These are phyloP conservation scores for Malachius bipustulatus DNA, from an alignment of 2,888 invertebrate genomes.

Conservation along the genomic window DNA sequence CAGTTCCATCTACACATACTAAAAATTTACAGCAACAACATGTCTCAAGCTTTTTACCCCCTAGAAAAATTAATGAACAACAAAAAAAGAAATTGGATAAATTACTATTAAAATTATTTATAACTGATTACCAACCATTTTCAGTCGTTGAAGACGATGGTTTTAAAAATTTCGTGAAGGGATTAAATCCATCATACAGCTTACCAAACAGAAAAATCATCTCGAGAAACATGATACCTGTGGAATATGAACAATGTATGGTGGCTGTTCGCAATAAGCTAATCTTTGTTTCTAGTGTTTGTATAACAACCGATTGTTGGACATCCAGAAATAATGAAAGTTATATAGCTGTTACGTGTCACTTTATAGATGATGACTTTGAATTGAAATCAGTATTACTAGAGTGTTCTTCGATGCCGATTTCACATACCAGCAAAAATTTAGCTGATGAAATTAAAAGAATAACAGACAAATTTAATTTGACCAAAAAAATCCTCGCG, in stretches of 20 bases:
- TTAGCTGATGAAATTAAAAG: slow-evolving; percentile 20
- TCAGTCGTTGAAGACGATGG: slow-evolving; percentile 23
- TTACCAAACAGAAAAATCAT: slow-evolving; percentile 22
- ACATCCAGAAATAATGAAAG: slow-evolving; percentile 25
- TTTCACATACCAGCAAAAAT: slow-evolving; percentile 21
- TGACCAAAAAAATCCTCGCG: no score
- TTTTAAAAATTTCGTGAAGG: slow-evolving; percentile 20
- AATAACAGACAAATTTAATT: no score
- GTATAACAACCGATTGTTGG: slow-evolving; percentile 26
- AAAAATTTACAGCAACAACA: no score
- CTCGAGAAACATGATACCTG: slow-evolving; percentile 20
- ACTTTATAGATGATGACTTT: slow-evolving; percentile 21
- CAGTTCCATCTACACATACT: no score
- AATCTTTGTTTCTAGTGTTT: slow-evolving; percentile 17
- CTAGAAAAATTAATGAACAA: no score
- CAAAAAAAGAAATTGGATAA: not conserved
- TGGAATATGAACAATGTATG: slow-evolving; percentile 17
- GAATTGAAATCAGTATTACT: slow-evolving; percentile 19
- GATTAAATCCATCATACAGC: slow-evolving; percentile 20
- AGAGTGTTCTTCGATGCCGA: slow-evolving; percentile 16
- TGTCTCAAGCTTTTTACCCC: no score
- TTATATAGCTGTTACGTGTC: slow-evolving; percentile 24
- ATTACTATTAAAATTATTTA: slow-evolving; percentile 4
- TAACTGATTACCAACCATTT: slow-evolving; percentile 14
- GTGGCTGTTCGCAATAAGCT: slow-evolving; percentile 16